Evolutionary conservation across 2,113 vertebrate genomes (phyloP).

Genomic region (Chloropsis cyanopogon): DNA sequence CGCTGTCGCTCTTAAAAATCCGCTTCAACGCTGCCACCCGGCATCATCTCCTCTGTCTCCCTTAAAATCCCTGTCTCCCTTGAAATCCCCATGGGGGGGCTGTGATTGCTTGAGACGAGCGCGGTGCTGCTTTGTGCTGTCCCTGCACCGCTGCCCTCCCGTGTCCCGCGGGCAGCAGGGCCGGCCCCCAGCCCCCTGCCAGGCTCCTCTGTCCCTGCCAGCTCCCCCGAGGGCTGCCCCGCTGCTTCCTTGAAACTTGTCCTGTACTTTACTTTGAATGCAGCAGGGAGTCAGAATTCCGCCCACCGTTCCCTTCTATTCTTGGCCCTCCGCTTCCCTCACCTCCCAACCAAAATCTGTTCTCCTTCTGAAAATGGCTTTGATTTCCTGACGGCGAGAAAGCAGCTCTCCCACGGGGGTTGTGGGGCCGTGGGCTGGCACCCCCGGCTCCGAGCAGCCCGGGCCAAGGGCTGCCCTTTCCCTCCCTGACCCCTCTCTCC

Average conservation of each 20-base stretch:
- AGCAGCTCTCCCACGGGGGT: conserved; percentile 23
- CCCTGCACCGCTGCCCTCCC: neutral
- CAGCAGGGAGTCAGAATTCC: conserved; percentile 55
- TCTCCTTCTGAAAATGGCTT: conserved; percentile 56
- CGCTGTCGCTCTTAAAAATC: neutral
- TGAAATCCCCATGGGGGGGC: neutral
- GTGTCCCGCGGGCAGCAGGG: neutral
- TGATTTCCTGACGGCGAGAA: conserved; percentile 23
- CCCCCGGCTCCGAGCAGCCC: neutral
- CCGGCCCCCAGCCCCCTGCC: neutral
- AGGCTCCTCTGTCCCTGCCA: neutral
- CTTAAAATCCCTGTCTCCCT: neutral
- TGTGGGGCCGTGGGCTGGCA: neutral
- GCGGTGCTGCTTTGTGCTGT: no score
- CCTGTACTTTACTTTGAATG: conserved; percentile 50
- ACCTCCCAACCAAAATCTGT: conserved; percentile 71
- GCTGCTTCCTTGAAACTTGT: conserved; percentile 25
- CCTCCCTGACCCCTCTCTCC: neutral
- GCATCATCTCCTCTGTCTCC: neutral
- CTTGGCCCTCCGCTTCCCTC: conserved; percentile 58
- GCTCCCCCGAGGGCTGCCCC: neutral
- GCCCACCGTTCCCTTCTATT: conserved; percentile 65
- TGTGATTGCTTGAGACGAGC: accelerated
- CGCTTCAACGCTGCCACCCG: neutral
- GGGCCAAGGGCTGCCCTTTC: neutral